Conservation (phyloP, 2,113 vertebrate genomes). For the Bos indicus region DNA sequence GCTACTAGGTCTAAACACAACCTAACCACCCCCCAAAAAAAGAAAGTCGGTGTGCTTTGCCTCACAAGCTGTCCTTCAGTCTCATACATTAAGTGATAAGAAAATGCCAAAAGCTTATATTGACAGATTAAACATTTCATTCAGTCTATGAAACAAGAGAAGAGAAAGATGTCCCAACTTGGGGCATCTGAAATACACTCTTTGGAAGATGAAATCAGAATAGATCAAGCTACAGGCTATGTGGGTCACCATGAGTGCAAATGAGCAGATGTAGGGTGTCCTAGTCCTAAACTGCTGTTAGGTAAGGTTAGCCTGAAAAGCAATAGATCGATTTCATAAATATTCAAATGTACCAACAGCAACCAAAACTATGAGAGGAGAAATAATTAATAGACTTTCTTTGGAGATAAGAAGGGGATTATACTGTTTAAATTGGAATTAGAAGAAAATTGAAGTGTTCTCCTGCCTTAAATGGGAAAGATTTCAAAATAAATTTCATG, state of each 20-base stretch:
- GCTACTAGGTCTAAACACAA: neutral
- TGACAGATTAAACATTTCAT: neutral
- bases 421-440: neutral
- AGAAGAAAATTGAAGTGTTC: neutral
- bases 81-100: neutral
- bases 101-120: neutral
- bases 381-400: neutral
- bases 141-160: neutral
- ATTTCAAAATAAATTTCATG: neutral
- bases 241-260: too few relatives aligned
- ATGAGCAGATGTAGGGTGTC: rapidly evolving
- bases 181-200: neutral
- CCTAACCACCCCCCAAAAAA: neutral
- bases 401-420: neutral
- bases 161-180: neutral
- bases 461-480: neutral
- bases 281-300: neutral
- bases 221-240: neutral
- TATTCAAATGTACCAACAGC: neutral
- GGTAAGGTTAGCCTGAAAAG: neutral
- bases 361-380: neutral
- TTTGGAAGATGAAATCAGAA: neutral
- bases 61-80: neutral
- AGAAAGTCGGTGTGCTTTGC: neutral
- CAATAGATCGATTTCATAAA: neutral